Percentiles rank a stretch among this genome's conserved stretches.
Evolutionary conservation across 2,113 vertebrate genomes (phyloP).

Genomic region (Sturnus vulgaris): DNA sequence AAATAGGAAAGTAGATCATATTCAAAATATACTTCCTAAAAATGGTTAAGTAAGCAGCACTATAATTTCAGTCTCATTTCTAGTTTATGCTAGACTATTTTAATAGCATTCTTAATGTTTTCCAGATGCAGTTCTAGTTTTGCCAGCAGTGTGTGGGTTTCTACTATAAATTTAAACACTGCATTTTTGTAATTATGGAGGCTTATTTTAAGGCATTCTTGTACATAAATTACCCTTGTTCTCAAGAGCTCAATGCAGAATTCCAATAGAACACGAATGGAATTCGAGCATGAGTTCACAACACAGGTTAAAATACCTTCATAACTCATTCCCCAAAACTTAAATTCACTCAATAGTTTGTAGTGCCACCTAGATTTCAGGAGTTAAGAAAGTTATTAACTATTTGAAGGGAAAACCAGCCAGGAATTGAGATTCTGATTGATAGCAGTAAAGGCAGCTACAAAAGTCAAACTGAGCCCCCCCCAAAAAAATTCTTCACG

Average conservation of each 20-base stretch:
- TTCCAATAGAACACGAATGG: constrained; percentile 26
- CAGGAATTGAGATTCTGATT: not conserved
- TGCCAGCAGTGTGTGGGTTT: constrained; percentile 85
- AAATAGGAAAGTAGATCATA: not conserved
- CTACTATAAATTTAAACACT: constrained; percentile 93
- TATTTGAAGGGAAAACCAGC: not conserved
- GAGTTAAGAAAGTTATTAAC: not conserved
- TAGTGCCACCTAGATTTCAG: not conserved
- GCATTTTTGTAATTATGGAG: constrained; percentile 85
- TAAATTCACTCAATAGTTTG: not conserved
- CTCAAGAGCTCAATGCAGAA: constrained; percentile 44
- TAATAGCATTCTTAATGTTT: constrained; percentile 79
- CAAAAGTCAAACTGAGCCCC: not conserved
- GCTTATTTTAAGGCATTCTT: constrained; percentile 79
- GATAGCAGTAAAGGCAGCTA: fast-evolving
- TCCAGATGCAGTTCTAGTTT: constrained; percentile 81
- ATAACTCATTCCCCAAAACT: not conserved
- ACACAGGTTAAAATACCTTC: not conserved
- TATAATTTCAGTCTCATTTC: constrained; percentile 54
- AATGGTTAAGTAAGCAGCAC: constrained; percentile 50
- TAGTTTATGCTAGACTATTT: constrained; percentile 53
- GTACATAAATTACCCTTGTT: constrained; percentile 65
- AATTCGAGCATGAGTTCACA: constrained; percentile 16
- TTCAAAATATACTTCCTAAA: constrained; percentile 22
- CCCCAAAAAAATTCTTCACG: not conserved